phyloP scores from a whole-genome alignment of 2,888 invertebrate genomes.

The Ormyrus thymus region DNA sequence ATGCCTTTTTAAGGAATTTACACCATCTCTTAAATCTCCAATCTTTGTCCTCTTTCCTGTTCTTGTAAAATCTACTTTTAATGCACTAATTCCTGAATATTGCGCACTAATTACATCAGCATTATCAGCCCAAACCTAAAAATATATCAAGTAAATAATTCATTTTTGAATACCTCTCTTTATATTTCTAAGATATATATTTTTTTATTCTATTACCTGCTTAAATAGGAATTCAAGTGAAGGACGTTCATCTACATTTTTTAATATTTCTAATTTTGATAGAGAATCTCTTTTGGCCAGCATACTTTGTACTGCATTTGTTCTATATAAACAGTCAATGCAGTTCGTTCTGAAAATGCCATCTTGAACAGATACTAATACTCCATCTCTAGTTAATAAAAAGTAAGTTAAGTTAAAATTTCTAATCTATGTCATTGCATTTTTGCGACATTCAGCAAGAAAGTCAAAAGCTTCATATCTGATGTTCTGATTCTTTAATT shows the following conservation, averaged over 20 bases:
- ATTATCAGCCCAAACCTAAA: slow-evolving; percentile 97
- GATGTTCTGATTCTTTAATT: slow-evolving; percentile 77
- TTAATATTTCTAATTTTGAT: slow-evolving; percentile 83
- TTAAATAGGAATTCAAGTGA: slow-evolving; percentile 87
- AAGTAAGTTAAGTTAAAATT: slow-evolving; percentile 93
- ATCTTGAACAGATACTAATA: slow-evolving; percentile 83
- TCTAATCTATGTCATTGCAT: slow-evolving; percentile 96
- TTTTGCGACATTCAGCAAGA: slow-evolving; percentile 96
- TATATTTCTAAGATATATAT: not conserved
- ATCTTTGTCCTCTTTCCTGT: slow-evolving; percentile 93
- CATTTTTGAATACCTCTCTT: not conserved
- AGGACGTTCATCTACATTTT: slow-evolving; percentile 81
- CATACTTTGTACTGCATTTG: slow-evolving; percentile 98
- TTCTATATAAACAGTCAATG: slow-evolving; percentile 97
- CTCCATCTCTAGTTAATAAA: slow-evolving; percentile 85
- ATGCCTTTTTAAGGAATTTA: slow-evolving; percentile 94
- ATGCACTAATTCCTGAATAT: slow-evolving; percentile 98
- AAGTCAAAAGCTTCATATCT: slow-evolving; percentile 98
- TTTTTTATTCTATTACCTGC: slow-evolving; percentile 74
- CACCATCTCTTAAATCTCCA: slow-evolving; percentile 91
- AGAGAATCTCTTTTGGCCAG: slow-evolving; percentile 88
- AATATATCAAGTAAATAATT: slow-evolving; percentile 23
- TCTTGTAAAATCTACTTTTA: slow-evolving; percentile 98
- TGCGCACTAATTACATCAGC: slow-evolving; percentile 95
- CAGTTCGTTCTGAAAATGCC: slow-evolving; percentile 99